Base-by-base conservation (phyloP, 2,797 vertebrate genomes). In the Spinus pinus region DNA sequence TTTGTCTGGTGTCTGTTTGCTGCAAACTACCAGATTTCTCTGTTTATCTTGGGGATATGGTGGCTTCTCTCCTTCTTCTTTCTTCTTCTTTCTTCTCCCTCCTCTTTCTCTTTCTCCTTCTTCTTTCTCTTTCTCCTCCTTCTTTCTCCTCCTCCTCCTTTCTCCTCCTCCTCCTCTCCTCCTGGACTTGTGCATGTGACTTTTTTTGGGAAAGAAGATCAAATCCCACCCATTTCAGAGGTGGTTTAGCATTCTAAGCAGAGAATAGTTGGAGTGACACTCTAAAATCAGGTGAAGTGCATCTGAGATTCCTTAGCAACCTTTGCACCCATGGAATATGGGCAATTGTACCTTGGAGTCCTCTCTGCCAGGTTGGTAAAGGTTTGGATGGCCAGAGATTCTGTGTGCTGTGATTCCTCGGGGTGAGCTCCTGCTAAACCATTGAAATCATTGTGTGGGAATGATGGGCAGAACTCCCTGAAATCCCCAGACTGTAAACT, bases 61-160 rank as follows among this genome's bases (percentile, higher is more conserved):
- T 67, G 42, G 5, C 39, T 64, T 73, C 8, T 58, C 5, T 56
- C 39, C 13, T 41, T 13, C 39, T 15, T 41, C 17, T 7, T 16
- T 17, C 15, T 16, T 41, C 14, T 7, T 47, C 2, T 15, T 24
- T 14, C 8, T 25, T 14, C 12, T 24, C 13, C 35, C 9, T 35
- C 35, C 22, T 13, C 23, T 46, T 23, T 24, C 46, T 47, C 5
- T 10, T 19, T 12, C 44, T 44, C 4, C 2, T 14, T 44, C 9
- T 44, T 19, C 20, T 19, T 20, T 2, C 20, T 8, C 20, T 2
- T 37, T 5, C 5, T 9, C 4, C 44, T 24, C 12, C 21, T 3
- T 23, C 22, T 47, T 23, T 22, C 13, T 37, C 10, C 9, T 37
- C 37, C 5, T 12, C 10, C 5, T 37, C 37, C 12, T 20, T 20